phyloP scores from a whole-genome alignment of 2,113 vertebrate genomes.

The Bubalus kerabau region DNA sequence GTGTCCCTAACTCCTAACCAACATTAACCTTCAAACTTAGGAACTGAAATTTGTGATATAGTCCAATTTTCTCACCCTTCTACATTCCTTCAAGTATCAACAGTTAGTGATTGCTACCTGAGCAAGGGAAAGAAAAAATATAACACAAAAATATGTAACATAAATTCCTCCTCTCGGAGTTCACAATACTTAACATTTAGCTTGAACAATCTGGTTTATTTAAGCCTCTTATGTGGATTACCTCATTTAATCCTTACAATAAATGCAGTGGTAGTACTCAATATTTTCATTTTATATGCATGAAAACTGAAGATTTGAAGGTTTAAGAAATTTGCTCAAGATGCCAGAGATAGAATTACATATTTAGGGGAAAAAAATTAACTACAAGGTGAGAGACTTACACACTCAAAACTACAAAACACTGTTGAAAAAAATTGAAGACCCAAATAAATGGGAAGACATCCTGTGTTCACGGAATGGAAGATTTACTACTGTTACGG shows the following conservation, averaged over 20 bases:
- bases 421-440: not conserved
- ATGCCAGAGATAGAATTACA: not conserved
- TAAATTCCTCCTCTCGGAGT: not conserved
- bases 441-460: not conserved
- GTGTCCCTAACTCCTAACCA: not conserved
- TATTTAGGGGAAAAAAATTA: not conserved
- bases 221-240: not conserved
- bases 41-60: not conserved
- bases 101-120: not conserved
- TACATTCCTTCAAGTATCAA: not conserved
- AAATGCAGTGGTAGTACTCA: not conserved
- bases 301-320: not conserved
- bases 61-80: not conserved
- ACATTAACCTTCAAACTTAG: conserved; percentile 13
- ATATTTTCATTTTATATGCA: not conserved
- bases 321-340: not conserved
- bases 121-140: not conserved
- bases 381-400: not conserved
- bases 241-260: not conserved
- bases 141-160: not conserved
- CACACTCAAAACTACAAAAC: not conserved
- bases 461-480: not conserved
- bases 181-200: not conserved
- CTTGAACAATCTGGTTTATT: not conserved
- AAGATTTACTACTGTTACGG: not conserved